Evolutionary conservation across 2,888 invertebrate genomes (phyloP), one percentile per base, ranked within the genome.

Genomic region (Drosophila pullipes): DNA sequence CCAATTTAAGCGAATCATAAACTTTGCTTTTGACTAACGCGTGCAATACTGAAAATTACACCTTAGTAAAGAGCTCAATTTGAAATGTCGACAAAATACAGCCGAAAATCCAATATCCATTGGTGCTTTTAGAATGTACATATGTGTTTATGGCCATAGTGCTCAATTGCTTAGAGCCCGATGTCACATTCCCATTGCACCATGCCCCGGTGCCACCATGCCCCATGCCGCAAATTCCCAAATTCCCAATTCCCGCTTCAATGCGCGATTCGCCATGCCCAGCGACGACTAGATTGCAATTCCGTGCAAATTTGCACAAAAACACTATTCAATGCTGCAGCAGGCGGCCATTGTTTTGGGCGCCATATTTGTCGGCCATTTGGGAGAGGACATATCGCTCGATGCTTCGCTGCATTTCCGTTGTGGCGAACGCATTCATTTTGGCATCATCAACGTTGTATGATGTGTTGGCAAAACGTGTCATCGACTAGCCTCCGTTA

Each of bases 381-480:
- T 73, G 57, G 35, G 57, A 28, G 31, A 31, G 5, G 66, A 35
- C 35, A 59, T 71, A 63, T 69, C 62, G 58, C 53, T 62, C 22
- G 66, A 18, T n/a, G 59, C 59, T 35, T 67, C 41, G 61, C 53
- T 88, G 74, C 78, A 86, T 76, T 85, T 83, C 73, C 90, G 86
- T 74, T 83, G 83, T 83, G 86, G 68, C 70, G 81, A 57, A 68
- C 78, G 76, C 89, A 89, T 83, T 80, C 91, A 74, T 73, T 72
- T 74, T 55, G 83, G 73, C 76, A 64, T 85, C 85, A 79, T 88
- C 72, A 74, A 73, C 68, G 80, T 63, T 82, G 82, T 58, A 73
- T 80, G 88, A 86, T 87, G 91, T 89, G 91, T 75, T 87, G 90
- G 85, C 90, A 84, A 82, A 89, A 87, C 87, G 86, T 87, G 86